phyloP scores from a whole-genome alignment of 2,888 invertebrate species.

The Amphiduros pacificus region DNA sequence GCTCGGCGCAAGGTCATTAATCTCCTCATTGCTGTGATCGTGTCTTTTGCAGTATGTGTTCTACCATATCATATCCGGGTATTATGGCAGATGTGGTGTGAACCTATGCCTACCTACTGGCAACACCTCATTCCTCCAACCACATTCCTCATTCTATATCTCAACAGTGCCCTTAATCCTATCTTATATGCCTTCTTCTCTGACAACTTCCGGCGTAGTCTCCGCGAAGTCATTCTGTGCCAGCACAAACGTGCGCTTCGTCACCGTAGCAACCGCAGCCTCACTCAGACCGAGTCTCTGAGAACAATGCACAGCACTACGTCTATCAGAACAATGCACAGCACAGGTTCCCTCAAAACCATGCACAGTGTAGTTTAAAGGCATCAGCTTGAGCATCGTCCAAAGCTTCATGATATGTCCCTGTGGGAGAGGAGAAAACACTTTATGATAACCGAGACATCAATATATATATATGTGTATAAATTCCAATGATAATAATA shows the following conservation, averaged over 20 bases:
- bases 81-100: slow-evolving; percentile 80
- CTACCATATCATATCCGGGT: slow-evolving; percentile 76
- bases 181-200: slow-evolving; percentile 85
- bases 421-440: too few species aligned
- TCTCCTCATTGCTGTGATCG: slow-evolving; percentile 84
- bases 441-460: too few species aligned
- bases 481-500: too few species aligned
- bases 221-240: slow-evolving; percentile 16
- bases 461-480: too few species aligned
- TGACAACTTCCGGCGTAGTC: slow-evolving; percentile 78
- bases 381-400: too few species aligned
- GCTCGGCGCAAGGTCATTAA: slow-evolving; percentile 83
- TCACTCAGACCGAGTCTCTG: background rate
- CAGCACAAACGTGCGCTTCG: background rate
- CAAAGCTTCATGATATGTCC: too few species aligned
- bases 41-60: slow-evolving; percentile 86
- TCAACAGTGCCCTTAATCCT: slow-evolving; percentile 89
- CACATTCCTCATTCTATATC: slow-evolving; percentile 83
- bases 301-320: background rate
- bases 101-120: background rate
- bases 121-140: slow-evolving; percentile 71
- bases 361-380: too few species aligned
- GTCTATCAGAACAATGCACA: background rate
- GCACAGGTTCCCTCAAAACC: too few species aligned
- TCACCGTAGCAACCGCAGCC: background rate